Evolutionary conservation across 2,888 invertebrate species (phyloP).

Genomic region (Eueremaeus valkanovi): DNA sequence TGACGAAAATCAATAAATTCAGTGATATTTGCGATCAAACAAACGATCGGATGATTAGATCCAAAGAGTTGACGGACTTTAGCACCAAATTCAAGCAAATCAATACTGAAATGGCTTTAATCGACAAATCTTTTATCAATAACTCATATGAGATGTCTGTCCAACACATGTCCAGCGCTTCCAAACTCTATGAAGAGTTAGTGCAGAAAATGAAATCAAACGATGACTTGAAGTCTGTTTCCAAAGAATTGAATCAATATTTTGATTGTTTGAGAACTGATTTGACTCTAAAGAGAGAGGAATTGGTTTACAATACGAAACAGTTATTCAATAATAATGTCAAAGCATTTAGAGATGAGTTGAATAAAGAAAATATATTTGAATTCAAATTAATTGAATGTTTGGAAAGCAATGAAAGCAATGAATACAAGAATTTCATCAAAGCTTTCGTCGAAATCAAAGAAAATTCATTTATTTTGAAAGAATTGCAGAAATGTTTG

Average conservation of each 20-base stretch:
- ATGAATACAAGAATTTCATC: slow-evolving; percentile 27
- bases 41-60: neutral
- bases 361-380: slow-evolving; percentile 12
- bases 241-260: neutral
- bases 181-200: neutral
- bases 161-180: slow-evolving; percentile 21
- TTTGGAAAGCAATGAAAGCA: neutral
- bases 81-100: neutral
- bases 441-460: neutral
- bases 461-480: neutral
- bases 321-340: slow-evolving; percentile 18
- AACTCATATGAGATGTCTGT: slow-evolving; percentile 15
- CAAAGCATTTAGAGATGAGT: slow-evolving; percentile 29
- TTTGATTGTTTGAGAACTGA: neutral
- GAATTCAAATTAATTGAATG: slow-evolving; percentile 26
- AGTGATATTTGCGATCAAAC: slow-evolving; percentile 3
- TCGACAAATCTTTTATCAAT: neutral
- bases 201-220: neutral
- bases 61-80: slow-evolving; percentile 5
- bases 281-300: slow-evolving; percentile 1
- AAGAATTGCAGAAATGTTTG: neutral
- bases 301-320: slow-evolving; percentile 21
- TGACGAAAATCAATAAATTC: neutral
- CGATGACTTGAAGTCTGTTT: neutral
- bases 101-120: neutral